Evolutionary conservation across 2,888 invertebrate genomes (phyloP), one percentile per base, ranked within the genome.

Genomic region (Rutpela maculata): DNA sequence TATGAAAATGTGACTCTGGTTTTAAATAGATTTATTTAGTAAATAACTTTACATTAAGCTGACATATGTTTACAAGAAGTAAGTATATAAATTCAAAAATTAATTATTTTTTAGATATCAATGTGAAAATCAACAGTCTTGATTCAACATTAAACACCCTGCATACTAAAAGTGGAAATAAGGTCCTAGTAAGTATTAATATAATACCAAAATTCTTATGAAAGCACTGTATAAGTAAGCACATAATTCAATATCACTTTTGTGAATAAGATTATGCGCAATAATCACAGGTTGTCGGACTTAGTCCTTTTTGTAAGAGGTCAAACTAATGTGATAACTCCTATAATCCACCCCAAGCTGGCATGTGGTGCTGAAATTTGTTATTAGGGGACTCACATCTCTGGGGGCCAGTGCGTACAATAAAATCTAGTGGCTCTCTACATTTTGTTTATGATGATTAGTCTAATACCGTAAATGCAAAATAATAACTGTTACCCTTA

Each of bases 251-350:
- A 78, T 78, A 77, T 66, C 70, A 69, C 75, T 79, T 75, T 56
- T 74, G 67, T 74, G 74, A 82, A 82, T 73, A 73, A 80, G 85
- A 86, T 86, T 84, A 85, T 78, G 77, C 78, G 80, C 77, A 80
- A 84, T 86, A 86, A 86, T 86, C 84, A 86, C 85, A 85, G 85
- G 86, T 86, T 85, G 86, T 84, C 85, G 80, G 82, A 81, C 81
- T 82, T 82, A 80, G 79, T 85, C 79, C 82, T 83, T 82, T 82
- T 81, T 81, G 80, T 78, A 75, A 75, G 81, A 84, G 84, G 84
- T 84, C 84, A 84, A 83, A 50, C 83, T 84, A 84, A 84, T 84
- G 81, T 82, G 83, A 83, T 84, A 84, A 84, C 77, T 82, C 77
- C 68, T 68, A 76, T 82, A 85, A 85, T 84, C 84, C 84, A 84